phyloP scores from a whole-genome alignment of 2,888 invertebrate species.

The Pristionchus mayeri region DNA sequence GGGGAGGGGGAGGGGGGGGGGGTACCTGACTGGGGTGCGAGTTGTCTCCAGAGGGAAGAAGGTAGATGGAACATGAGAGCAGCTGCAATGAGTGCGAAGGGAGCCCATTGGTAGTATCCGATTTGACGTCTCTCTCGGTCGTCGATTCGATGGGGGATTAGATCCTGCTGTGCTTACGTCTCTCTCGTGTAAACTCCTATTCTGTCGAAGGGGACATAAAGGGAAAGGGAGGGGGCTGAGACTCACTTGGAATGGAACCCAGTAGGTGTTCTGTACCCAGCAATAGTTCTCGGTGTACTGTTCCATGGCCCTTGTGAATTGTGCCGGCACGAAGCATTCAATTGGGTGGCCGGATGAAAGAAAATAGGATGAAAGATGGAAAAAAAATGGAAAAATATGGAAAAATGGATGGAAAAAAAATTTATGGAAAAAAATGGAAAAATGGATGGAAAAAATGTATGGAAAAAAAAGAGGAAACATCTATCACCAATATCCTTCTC shows the following conservation, averaged over 20 bases:
- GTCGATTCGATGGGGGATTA: conserved; percentile 76
- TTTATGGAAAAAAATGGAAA: not conserved
- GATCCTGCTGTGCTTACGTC: conserved; percentile 69
- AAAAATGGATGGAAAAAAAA: not conserved
- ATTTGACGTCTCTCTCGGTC: conserved; percentile 76
- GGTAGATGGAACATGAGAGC: conserved; percentile 76
- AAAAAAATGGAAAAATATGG: not conserved
- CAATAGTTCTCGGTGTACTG: conserved; percentile 80
- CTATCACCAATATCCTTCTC: conserved; percentile 33
- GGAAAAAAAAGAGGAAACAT: conserved; percentile 77
- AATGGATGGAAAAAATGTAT: not conserved
- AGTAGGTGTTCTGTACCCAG: conserved; percentile 77
- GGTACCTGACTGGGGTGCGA: conserved; percentile 72
- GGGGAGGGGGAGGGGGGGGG: not conserved
- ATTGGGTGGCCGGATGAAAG: conserved; percentile 78
- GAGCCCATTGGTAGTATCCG: conserved; percentile 74
- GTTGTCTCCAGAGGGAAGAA: conserved; percentile 75
- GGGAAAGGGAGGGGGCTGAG: not conserved
- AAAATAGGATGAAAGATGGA: not conserved
- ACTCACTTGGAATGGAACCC: conserved; percentile 73
- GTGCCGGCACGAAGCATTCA: conserved; percentile 80
- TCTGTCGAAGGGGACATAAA: not conserved
- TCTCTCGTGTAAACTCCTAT: not conserved
- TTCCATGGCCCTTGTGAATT: conserved; percentile 79
- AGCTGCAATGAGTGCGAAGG: conserved; percentile 75